phyloP scores from a whole-genome alignment of 2,888 invertebrate species.

The Oscheius onirici region DNA sequence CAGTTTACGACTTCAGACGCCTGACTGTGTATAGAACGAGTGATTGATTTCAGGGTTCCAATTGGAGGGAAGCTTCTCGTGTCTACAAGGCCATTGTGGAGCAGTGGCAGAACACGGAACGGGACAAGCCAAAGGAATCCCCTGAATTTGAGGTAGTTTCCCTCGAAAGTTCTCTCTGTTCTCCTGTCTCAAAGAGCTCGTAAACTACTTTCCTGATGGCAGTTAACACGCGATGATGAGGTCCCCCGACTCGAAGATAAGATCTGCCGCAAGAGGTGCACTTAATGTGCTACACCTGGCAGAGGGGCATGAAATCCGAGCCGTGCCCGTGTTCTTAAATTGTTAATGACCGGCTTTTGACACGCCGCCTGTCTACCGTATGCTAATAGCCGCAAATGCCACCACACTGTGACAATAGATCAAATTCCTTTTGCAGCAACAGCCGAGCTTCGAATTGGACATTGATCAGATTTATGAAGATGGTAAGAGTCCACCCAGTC shows the following conservation, averaged over 20 bases:
- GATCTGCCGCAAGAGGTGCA: constrained; percentile 24
- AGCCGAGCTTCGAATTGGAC: constrained; percentile 24
- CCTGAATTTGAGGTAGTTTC: background rate
- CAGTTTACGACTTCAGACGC: background rate
- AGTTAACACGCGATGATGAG: constrained; percentile 16
- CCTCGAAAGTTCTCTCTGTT: too few relatives aligned
- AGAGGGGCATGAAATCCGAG: constrained; percentile 31
- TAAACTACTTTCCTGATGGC: background rate
- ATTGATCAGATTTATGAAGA: constrained; percentile 19
- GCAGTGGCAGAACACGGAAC: constrained; percentile 61
- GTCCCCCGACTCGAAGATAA: constrained; percentile 22
- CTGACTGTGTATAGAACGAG: background rate
- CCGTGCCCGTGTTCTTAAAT: constrained; percentile 30
- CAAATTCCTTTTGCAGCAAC: background rate
- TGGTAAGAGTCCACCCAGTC: constrained; percentile 31
- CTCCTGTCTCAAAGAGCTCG: background rate
- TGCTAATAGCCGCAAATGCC: background rate
- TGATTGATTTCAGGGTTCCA: constrained; percentile 78
- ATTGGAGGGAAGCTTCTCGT: constrained; percentile 95
- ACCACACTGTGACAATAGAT: background rate
- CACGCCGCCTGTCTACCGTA: constrained; percentile 31
- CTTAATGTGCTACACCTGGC: constrained; percentile 34
- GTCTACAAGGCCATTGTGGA: constrained; percentile 91
- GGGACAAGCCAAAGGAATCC: constrained; percentile 18
- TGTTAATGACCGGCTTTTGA: constrained; percentile 34